Evolutionary conservation across 2,888 invertebrate species (phyloP).

Genomic region (Latheticus oryzae): DNA sequence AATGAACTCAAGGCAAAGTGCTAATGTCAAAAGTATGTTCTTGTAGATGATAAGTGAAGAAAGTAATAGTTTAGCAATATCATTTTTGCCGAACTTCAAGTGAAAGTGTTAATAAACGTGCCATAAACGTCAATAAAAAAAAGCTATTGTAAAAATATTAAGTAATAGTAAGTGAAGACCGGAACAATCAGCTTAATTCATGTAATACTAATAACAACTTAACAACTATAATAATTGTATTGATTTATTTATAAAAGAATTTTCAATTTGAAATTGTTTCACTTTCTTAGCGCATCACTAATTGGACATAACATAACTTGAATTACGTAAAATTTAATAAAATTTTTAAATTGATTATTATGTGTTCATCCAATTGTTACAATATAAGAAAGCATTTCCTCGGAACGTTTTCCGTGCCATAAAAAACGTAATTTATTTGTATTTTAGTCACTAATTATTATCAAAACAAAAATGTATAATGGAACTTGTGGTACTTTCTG

Average conservation of each 20-base stretch:
- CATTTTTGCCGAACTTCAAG: constrained; percentile 23
- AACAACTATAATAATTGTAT: constrained; percentile 1
- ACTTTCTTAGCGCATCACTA: constrained; percentile 12
- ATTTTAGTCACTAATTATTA: too few species aligned
- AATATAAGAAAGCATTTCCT: constrained; percentile 31
- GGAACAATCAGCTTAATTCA: constrained; percentile 21
- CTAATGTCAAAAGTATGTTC: constrained; percentile 1
- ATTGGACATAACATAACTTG: neutral
- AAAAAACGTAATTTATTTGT: too few species aligned
- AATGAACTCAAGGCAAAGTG: neutral
- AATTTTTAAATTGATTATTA: neutral
- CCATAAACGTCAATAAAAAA: constrained; percentile 10
- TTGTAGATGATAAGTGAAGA: too few species aligned
- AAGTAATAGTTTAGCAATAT: constrained; percentile 13
- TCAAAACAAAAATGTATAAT: too few species aligned
- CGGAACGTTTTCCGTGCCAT: too few species aligned
- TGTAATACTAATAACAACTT: constrained; percentile 8
- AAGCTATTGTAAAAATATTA: constrained; percentile 25
- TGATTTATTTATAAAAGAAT: neutral
- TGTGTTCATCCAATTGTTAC: constrained; percentile 4
- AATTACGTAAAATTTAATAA: neutral
- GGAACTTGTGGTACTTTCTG: too few species aligned
- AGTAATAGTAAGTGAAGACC: constrained; percentile 29
- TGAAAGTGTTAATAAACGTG: constrained; percentile 23
- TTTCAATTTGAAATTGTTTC: neutral